Evolutionary conservation across 2,113 vertebrate genomes (phyloP).

Genomic region (Xenotilapia longispinis): DNA sequence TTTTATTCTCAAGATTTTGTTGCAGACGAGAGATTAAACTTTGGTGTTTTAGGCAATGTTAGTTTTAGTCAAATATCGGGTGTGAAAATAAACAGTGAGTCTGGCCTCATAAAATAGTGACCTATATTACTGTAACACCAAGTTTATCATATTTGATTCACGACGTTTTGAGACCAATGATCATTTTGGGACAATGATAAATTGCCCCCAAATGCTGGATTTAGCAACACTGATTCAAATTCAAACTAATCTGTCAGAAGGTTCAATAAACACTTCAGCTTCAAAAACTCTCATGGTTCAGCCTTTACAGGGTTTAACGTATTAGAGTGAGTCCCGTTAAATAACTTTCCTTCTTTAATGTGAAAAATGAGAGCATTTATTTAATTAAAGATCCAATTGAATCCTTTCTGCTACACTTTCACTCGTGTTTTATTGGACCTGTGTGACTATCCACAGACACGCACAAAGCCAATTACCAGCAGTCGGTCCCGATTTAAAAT

Average conservation of each 20-base stretch:
- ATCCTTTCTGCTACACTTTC: background rate
- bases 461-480: background rate
- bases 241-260: background rate
- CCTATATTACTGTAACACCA: background rate
- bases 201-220: background rate
- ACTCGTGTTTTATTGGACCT: background rate
- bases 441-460: background rate
- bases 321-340: background rate
- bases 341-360: background rate
- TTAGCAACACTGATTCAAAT: background rate
- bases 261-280: background rate
- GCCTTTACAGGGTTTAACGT: background rate
- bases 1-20: background rate
- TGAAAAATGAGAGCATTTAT: background rate
- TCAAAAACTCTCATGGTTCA: background rate
- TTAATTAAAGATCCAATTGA: background rate
- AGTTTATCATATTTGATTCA: background rate
- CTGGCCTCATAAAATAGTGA: background rate
- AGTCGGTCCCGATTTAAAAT: background rate
- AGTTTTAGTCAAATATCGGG: background rate
- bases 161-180: background rate
- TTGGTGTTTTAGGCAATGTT: background rate
- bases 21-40: background rate
- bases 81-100: background rate
- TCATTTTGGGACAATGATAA: background rate